These are phyloP conservation scores for Meghimatium bilineatum DNA, from an alignment of 2,888 invertebrate genomes.

Conservation along the genomic window DNA sequence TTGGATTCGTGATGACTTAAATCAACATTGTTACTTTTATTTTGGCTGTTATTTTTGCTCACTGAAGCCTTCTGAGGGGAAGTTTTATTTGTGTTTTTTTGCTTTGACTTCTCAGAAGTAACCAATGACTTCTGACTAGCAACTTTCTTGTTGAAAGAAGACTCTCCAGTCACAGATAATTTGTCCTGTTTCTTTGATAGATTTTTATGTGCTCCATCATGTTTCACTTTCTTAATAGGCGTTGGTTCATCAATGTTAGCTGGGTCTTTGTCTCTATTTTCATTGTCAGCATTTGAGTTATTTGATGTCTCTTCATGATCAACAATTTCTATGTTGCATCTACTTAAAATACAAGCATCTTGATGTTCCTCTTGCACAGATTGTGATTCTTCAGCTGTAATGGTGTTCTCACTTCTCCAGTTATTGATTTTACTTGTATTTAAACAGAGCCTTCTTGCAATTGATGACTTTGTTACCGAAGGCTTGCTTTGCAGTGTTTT, in stretches of 20 bases:
- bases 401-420: background rate
- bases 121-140: background rate
- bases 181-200: background rate
- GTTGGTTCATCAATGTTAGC: background rate
- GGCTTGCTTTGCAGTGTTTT: background rate
- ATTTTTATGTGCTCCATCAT: background rate
- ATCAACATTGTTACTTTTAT: background rate
- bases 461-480: background rate
- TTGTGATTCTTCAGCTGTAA: background rate
- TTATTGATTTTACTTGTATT: background rate
- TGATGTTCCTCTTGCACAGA: background rate
- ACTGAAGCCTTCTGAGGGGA: background rate
- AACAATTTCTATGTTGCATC: background rate
- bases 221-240: background rate
- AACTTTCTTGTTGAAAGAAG: conserved; percentile 7
- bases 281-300: conserved; percentile 20
- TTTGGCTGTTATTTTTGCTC: background rate
- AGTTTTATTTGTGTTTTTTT: background rate
- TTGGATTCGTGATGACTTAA: background rate
- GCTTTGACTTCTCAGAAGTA: background rate
- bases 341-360: conserved; percentile 3
- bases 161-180: background rate
- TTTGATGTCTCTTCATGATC: conserved; percentile 20
- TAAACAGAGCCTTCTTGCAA: conserved; percentile 9
- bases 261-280: conserved; percentile 30